Percentiles rank a stretch among this genome's conserved stretches.
Evolutionary conservation across 2,797 vertebrate genomes (phyloP).

Genomic region (Gastrophryne carolinensis): DNA sequence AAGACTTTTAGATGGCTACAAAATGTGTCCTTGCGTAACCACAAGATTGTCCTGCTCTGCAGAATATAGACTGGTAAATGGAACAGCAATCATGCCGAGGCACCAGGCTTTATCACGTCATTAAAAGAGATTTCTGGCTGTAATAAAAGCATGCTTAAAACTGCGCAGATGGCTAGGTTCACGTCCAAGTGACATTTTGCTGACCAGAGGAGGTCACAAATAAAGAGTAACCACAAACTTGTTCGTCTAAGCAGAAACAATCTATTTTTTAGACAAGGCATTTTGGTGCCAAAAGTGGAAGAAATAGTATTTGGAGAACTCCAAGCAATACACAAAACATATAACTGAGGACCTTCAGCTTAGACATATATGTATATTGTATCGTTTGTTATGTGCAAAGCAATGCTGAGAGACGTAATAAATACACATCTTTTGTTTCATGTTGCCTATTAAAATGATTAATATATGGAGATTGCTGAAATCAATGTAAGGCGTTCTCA

Average conservation of each 20-base stretch:
- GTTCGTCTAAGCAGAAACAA: not conserved
- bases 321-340: too few species aligned
- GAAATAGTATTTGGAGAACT: too few species aligned
- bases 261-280: not conserved
- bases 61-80: constrained; percentile 49
- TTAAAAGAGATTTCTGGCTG: constrained; percentile 47
- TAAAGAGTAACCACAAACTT: constrained; percentile 23
- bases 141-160: constrained; percentile 48
- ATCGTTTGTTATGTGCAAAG: too few species aligned
- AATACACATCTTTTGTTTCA: too few species aligned
- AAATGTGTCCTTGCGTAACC: constrained; percentile 48
- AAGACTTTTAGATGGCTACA: constrained; percentile 48
- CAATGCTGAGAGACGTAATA: too few species aligned
- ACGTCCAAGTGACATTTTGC: constrained; percentile 41
- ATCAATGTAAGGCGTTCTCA: too few species aligned
- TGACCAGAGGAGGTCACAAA: constrained; percentile 40
- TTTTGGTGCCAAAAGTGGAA: not conserved
- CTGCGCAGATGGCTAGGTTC: constrained; percentile 40
- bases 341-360: too few species aligned
- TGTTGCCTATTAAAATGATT: too few species aligned
- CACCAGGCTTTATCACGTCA: constrained; percentile 47
- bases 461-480: too few species aligned
- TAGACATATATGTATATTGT: too few species aligned
- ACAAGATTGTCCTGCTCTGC: constrained; percentile 48
- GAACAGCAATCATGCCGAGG: constrained; percentile 39